A percentile compares a stretch with the other conserved stretches of the same genome.
phyloP scores from a whole-genome alignment of 2,113 vertebrate species.

The Anser brachyrhynchus region DNA sequence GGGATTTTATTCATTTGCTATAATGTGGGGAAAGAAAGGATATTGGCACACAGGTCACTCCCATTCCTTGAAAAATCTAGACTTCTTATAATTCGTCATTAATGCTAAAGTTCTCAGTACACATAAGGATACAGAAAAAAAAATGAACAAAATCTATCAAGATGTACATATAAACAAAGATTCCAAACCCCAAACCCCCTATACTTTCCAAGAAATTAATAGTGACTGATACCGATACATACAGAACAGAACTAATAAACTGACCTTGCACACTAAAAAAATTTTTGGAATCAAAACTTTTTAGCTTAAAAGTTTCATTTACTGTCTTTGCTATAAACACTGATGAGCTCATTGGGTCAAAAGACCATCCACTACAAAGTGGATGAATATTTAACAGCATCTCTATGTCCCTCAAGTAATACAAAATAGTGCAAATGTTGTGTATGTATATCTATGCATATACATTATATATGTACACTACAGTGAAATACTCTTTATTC shows the following conservation, averaged over 20 bases:
- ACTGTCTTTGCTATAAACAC: neutral
- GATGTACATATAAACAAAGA: neutral
- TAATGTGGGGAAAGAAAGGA: neutral
- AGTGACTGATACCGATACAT: neutral
- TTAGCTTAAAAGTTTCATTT: neutral
- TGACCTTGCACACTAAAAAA: neutral
- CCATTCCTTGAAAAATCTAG: neutral
- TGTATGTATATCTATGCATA: too few species aligned
- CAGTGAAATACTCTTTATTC: neutral
- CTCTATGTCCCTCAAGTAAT: neutral
- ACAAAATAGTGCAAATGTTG: neutral
- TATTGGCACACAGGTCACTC: neutral
- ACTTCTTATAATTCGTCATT: neutral
- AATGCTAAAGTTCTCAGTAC: neutral
- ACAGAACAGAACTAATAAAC: neutral
- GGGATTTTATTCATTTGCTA: neutral
- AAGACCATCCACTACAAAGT: neutral
- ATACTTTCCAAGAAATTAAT: neutral
- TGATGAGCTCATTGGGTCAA: neutral
- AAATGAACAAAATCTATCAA: neutral
- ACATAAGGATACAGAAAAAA: neutral
- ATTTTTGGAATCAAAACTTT: neutral
- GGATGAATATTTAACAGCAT: neutral
- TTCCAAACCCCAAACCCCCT: neutral
- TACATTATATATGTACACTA: neutral